Percentiles rank a stretch among this genome's conserved stretches.
These are phyloP conservation scores for Formica aserva DNA, from an alignment of 2,888 invertebrate species.

Conservation along the genomic window DNA sequence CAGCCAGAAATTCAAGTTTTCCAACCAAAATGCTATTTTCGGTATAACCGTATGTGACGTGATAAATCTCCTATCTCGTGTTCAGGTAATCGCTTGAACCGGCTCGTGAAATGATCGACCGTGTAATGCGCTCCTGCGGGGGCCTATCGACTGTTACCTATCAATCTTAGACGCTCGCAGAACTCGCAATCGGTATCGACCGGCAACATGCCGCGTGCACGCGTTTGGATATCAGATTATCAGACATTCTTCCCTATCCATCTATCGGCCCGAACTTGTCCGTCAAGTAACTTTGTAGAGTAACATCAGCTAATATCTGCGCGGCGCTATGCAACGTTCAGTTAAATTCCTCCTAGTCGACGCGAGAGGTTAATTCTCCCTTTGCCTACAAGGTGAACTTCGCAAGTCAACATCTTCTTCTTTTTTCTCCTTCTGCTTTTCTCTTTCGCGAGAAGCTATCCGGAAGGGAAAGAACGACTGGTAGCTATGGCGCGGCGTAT, in stretches of 20 bases:
- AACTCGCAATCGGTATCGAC: conserved; percentile 55
- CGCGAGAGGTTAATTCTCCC: conserved; percentile 43
- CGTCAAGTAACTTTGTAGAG: conserved; percentile 5
- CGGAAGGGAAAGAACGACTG: neutral
- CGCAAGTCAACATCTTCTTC: conserved; percentile 68
- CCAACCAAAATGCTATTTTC: conserved; percentile 42
- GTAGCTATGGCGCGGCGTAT: conserved; percentile 20
- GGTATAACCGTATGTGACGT: neutral
- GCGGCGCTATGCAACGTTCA: conserved; percentile 37
- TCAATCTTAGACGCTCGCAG: conserved; percentile 59
- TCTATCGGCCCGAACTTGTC: conserved; percentile 61
- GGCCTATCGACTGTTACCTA: conserved; percentile 70
- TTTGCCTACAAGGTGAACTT: conserved; percentile 66
- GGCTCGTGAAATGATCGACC: conserved; percentile 58
- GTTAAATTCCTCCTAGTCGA: conserved; percentile 66
- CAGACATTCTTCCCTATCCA: conserved; percentile 69
- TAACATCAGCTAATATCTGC: conserved; percentile 52
- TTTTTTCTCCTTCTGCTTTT: conserved; percentile 8
- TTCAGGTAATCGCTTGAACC: conserved; percentile 36
- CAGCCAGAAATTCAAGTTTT: neutral
- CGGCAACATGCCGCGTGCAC: conserved; percentile 41
- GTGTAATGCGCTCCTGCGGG: conserved; percentile 51
- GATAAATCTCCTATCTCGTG: conserved; percentile 44
- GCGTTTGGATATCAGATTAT: conserved; percentile 67
- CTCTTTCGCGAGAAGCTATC: conserved; percentile 40